Base-by-base conservation (phyloP, 1,140 invertebrate genomes). In the Acromyrmex charruanus region DNA sequence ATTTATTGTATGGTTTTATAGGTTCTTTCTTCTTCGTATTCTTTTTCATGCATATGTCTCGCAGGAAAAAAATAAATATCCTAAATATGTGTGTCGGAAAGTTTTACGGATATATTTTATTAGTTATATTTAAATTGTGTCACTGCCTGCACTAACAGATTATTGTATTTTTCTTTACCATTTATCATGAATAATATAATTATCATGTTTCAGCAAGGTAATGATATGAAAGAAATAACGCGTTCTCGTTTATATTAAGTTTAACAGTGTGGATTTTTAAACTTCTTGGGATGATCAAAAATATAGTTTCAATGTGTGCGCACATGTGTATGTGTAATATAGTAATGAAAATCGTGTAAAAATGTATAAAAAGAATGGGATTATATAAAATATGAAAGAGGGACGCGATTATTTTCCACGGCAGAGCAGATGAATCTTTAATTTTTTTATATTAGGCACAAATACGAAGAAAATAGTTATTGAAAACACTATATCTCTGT, bases 1-100 rank as follows among this genome's bases (percentile, higher is more conserved):
- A 87, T 87, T 84, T 87, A 85, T 85, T 85, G 58, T 74, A 77
- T 84, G 55, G 55, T 75, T 51, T 25, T 51, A 25, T 61, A 84
- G n/a, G 28, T 25, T 53, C 6, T 49, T 68, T 68, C 12, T 6
- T 49, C 25, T 31, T 35, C 31, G 25, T 75, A 44, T 44, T 44
- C 39, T 84, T 68, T 74, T 28, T 53, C 39, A 61, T 75, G 14
- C 63, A 35, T 49, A 35, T 35, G 39, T 44, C 39, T 39, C 55
- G n/a, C n/a, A 65, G 35, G 18, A 63, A 21, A 51, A 31, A 86
- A 80, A 44, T 72, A n/a, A 82, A 61, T 84, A 6, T 71, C 39
- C 21, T 69, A 69, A 69, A 25, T 21, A 21, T 44, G 39, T 68
- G 39, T 69, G 35, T 44, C 16, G 77, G 58, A 81, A 55, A 68